phyloP scores from a whole-genome alignment of 2,888 invertebrate genomes.

The Furcula furcula region DNA sequence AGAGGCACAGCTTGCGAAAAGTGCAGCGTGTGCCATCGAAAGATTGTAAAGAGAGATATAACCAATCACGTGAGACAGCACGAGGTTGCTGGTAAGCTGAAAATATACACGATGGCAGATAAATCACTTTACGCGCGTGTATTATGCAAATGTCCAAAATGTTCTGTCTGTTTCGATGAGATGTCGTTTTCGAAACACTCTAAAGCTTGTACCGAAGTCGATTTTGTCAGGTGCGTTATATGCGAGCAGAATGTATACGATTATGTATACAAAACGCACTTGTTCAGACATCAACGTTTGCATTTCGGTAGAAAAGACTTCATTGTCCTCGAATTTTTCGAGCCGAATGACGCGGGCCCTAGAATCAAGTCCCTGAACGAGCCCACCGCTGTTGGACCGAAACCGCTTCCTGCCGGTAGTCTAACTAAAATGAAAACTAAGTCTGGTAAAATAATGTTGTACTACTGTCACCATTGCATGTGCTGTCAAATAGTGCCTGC shows the following conservation, averaged over 20 bases:
- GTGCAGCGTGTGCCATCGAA: constrained; percentile 36
- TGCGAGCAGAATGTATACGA: constrained; percentile 32
- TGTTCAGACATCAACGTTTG: constrained; percentile 12
- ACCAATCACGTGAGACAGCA: constrained; percentile 39
- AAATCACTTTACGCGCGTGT: constrained; percentile 28
- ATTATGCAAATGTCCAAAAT: constrained; percentile 40
- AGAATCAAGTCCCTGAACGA: too few species aligned
- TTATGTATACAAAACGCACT: constrained; percentile 14
- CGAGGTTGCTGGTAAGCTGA: constrained; percentile 26
- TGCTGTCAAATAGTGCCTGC: constrained; percentile 6
- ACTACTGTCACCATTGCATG: constrained; percentile 21
- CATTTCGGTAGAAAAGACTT: constrained; percentile 21
- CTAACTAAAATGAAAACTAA: too few species aligned
- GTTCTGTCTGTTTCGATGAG: constrained; percentile 41
- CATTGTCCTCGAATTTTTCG: constrained; percentile 16
- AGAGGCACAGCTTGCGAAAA: constrained; percentile 1
- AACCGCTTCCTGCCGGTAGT: too few species aligned
- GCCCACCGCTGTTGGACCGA: too few species aligned
- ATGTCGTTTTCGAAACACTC: constrained; percentile 30
- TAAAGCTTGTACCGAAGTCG: constrained; percentile 13
- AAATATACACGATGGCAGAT: constrained; percentile 27
- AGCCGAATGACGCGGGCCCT: background rate
- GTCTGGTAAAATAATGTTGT: background rate
- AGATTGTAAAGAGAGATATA: constrained; percentile 28
- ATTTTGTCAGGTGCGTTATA: constrained; percentile 16